Evolutionary conservation across 2,113 vertebrate genomes (phyloP), one percentile per base, ranked within the genome.

Genomic region (Macquaria ambigua): DNA sequence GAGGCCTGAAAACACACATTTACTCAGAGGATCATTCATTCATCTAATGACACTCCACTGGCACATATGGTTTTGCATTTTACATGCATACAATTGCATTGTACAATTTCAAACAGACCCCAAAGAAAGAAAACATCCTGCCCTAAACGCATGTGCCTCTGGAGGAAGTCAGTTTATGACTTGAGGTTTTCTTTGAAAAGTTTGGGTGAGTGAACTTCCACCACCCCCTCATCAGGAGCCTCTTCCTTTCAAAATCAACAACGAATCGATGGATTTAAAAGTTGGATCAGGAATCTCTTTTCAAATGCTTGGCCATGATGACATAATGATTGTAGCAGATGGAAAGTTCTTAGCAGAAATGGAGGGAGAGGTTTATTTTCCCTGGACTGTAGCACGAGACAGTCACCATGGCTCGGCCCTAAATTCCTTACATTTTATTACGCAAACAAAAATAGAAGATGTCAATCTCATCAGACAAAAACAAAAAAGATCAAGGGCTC

Each of bases 381-480:
- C 66, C 84, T 67, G 80, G 84, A 61, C 82, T 76, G 81, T n/a
- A 77, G 77, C 77, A 78, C 74, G 72, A 81, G 85, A 87, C 83
- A 77, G 84, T 82, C 73, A 78, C 59, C 56, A 43, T n/a, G 55
- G 73, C 89, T 72, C 31, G 2, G 46, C 69, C 79, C 34, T 61
- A 62, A 92, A 93, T 94, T 91, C 92, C 85, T 93, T 28, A 63
- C 87, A 92, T 93, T 95, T 93, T 88, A 87, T 91, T 81, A 73
- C 84, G 71, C 58, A 82, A 84, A 89, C 83, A 82, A 73, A 93
- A 92, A 92, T 77, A 92, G 84, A 80, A n/a, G 55, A 83, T 31
- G 75, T 71, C 81, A 90, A 59, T 81, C 61, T 83, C 62, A 31
- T 69, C 74, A 84, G 83, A 81, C 74, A 76, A 63, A 91, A 89